A percentile compares a stretch with the other conserved stretches of the same genome.
Evolutionary conservation across 1,140 invertebrate genomes (phyloP).

Genomic region (Drosophila suzukii): DNA sequence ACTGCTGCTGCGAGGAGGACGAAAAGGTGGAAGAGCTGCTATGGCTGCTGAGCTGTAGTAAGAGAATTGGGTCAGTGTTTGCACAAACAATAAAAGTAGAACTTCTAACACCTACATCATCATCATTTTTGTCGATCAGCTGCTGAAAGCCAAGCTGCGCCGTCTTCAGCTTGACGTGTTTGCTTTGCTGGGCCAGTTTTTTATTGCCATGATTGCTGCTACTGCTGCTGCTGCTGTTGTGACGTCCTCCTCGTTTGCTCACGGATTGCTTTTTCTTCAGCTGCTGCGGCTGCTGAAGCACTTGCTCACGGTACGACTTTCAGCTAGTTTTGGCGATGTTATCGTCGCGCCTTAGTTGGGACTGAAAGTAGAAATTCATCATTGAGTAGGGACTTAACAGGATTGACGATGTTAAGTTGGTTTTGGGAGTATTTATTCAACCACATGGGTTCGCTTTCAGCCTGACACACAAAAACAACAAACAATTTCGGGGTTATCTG

Average conservation of each 20-base stretch:
- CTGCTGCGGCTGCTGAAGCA: slow-evolving; percentile 38
- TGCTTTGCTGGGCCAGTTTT: slow-evolving; percentile 2
- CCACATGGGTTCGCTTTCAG: slow-evolving; percentile 31
- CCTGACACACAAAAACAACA: slow-evolving; percentile 66
- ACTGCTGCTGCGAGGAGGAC: slow-evolving; percentile 71
- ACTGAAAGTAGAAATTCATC: slow-evolving; percentile 45
- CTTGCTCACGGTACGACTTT: slow-evolving; percentile 71
- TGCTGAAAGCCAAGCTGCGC: slow-evolving; percentile 41
- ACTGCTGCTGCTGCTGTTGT: slow-evolving; percentile 10
- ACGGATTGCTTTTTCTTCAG: slow-evolving; percentile 26
- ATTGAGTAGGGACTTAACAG: neutral
- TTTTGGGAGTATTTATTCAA: neutral
- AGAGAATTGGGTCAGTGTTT: neutral
- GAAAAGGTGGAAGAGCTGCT: slow-evolving; percentile 68
- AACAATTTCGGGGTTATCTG: slow-evolving; percentile 39
- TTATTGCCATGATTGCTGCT: slow-evolving; percentile 12
- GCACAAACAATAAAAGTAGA: too few relatives aligned
- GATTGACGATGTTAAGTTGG: neutral
- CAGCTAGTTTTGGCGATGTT: slow-evolving; percentile 84
- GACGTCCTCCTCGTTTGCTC: slow-evolving; percentile 30
- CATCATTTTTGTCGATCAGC: slow-evolving; percentile 47
- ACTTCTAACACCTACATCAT: slow-evolving; percentile 47
- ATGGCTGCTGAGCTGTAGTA: slow-evolving; percentile 53
- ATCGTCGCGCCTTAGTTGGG: slow-evolving; percentile 84
- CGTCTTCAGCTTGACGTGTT: slow-evolving; percentile 37